Evolutionary conservation across 2,113 vertebrate species (phyloP).

Genomic region (Oxygymnocypris stewartii): DNA sequence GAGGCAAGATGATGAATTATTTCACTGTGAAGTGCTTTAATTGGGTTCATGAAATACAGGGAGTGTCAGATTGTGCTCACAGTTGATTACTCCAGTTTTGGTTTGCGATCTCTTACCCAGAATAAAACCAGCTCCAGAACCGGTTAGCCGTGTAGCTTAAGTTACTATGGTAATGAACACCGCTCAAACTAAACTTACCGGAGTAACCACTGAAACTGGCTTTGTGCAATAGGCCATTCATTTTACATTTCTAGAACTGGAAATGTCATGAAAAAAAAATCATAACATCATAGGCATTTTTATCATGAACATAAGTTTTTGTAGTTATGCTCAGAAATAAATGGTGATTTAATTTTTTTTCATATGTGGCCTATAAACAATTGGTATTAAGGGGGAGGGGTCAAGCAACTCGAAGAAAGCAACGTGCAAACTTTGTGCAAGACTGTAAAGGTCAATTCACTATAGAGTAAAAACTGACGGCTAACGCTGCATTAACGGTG

Average conservation of each 20-base stretch:
- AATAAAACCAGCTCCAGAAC: not conserved
- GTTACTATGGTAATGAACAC: not conserved
- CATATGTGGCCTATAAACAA: too few species aligned
- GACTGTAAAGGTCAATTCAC: too few species aligned
- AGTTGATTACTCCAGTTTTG: too few species aligned
- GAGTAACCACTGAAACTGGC: not conserved
- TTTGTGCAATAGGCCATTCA: not conserved
- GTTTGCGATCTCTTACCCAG: not conserved
- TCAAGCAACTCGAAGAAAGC: too few species aligned
- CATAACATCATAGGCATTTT: not conserved
- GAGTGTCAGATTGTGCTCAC: not conserved
- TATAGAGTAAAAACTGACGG: too few species aligned
- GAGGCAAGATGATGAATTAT: too few species aligned
- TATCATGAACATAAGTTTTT: too few species aligned
- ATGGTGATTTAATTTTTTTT: too few species aligned
- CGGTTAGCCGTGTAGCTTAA: not conserved
- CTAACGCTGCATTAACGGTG: too few species aligned
- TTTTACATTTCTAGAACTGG: not conserved
- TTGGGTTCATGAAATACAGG: not conserved
- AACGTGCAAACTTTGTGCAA: too few species aligned
- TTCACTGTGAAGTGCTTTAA: not conserved
- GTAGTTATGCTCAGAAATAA: too few species aligned
- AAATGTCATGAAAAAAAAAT: not conserved
- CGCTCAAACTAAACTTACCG: not conserved
- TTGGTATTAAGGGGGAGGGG: too few species aligned